These are phyloP conservation scores for Pandemis heparana DNA, from an alignment of 2,888 invertebrate species.

Conservation along the genomic window DNA sequence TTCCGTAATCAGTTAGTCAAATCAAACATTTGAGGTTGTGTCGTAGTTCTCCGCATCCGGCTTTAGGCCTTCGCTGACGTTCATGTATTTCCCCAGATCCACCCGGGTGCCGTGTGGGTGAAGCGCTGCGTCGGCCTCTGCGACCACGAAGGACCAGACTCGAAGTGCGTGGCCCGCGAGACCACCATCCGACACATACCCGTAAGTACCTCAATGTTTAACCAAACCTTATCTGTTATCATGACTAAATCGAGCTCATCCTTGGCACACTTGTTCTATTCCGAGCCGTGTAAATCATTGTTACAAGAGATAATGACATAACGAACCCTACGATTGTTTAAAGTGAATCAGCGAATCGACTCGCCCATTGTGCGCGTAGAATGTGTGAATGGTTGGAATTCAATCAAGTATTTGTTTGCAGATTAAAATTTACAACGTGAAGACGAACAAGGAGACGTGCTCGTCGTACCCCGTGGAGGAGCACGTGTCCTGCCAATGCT, in stretches of 20 bases:
- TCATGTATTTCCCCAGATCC: slow-evolving; percentile 72
- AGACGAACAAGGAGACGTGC: slow-evolving; percentile 73
- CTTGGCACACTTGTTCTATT: slow-evolving; percentile 72
- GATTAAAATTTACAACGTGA: slow-evolving; percentile 75
- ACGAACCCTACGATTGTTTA: slow-evolving; percentile 45
- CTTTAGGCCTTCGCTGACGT: slow-evolving; percentile 50
- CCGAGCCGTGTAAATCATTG: slow-evolving; percentile 53
- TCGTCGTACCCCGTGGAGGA: slow-evolving; percentile 72
- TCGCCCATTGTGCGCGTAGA: slow-evolving; percentile 25
- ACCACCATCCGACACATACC: slow-evolving; percentile 67
- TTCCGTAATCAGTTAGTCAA: neutral
- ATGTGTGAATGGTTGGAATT: slow-evolving; percentile 22
- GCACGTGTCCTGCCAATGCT: slow-evolving; percentile 75
- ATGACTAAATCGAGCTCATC: slow-evolving; percentile 60
- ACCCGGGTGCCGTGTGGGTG: slow-evolving; percentile 77
- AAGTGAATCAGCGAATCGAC: slow-evolving; percentile 45
- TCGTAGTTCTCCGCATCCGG: slow-evolving; percentile 41
- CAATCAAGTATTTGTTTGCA: slow-evolving; percentile 52
- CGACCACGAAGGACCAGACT: slow-evolving; percentile 66
- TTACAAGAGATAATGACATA: slow-evolving; percentile 67
- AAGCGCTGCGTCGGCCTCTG: slow-evolving; percentile 78
- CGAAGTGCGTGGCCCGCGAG: slow-evolving; percentile 66
- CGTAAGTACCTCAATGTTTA: slow-evolving; percentile 59
- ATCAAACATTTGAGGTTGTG: slow-evolving; percentile 1
- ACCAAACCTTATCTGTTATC: slow-evolving; percentile 60